Evolutionary conservation across 2,113 vertebrate genomes (phyloP), one percentile per base, ranked within the genome.

Genomic region (Trogon surrucura): DNA sequence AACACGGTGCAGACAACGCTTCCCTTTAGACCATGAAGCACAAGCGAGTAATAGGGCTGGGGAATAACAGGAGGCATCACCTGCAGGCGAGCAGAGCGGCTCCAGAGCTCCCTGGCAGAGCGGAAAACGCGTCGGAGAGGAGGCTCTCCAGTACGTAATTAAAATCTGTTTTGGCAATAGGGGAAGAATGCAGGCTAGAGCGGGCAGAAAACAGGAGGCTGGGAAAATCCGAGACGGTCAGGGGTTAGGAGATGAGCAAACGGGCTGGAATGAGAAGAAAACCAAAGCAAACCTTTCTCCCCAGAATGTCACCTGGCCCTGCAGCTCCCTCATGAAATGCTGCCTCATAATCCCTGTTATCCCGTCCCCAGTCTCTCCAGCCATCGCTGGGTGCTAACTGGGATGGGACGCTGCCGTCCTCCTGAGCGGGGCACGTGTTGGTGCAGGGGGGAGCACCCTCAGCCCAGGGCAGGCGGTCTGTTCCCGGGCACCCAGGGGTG

Each of bases 151-250:
- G 86, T 27, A 18, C 5, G 13, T 91, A 86, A 95, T 96, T 78
- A 86, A 78, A 75, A 72, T 74, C 75, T 93, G 88, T 71, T 94
- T 92, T 84, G 93, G 96, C 91, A 92, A 34, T 22, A 81, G 57
- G 73, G 41, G 62, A 94, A 77, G 90, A 94, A 79, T 79, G 83
- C 77, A 79, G 83, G 16, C 74, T 16, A 6, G 56, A 80, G n/a
- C 11, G 30, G 80, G 61, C 69, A 73, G 65, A 89, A 92, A 72
- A 8, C 54, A 77, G 53, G 41, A 89, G n/a, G 45, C 10, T 77
- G 74, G 87, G 89, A 77, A 93, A 85, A 79, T 67, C 89, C 65
- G 56, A 38, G 78, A 5, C 1, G 4, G 69, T 56, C 70, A 56
- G 73, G 73, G 84, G 19, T 51, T 22, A n/a, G 30, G n/a, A 78